Percentiles rank a stretch among this genome's conserved stretches.
phyloP scores from a whole-genome alignment of 1,140 invertebrate genomes.

The Formica selysi region DNA sequence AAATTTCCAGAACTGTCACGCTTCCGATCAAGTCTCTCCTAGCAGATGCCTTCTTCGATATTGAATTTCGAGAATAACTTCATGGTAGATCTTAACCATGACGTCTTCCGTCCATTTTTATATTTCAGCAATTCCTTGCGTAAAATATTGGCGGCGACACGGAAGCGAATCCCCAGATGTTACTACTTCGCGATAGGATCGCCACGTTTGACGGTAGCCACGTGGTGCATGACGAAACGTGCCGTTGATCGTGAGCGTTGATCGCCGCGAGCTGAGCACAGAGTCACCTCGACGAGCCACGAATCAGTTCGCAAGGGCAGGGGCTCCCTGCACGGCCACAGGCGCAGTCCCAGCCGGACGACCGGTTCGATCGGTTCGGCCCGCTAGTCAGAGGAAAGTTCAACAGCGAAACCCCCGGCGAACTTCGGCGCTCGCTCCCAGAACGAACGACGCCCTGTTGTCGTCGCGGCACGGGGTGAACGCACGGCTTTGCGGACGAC shows the following conservation, averaged over 20 bases:
- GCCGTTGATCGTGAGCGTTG: conserved; percentile 35
- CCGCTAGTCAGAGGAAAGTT: conserved; percentile 16
- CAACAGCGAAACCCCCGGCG: conserved; percentile 54
- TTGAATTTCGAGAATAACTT: conserved; percentile 47
- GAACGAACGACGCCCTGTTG: conserved; percentile 78
- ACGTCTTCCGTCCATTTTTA: conserved; percentile 26
- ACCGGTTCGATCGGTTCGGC: conserved; percentile 41
- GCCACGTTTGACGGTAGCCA: conserved; percentile 47
- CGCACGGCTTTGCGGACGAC: conserved; percentile 77
- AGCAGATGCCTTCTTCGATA: conserved; percentile 38
- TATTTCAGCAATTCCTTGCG: not conserved
- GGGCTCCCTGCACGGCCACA: not conserved
- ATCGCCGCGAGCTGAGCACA: conserved; percentile 25
- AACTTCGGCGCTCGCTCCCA: conserved; percentile 70
- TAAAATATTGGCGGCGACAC: not conserved
- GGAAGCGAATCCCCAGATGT: not conserved
- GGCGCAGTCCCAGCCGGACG: conserved; percentile 35
- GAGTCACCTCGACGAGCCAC: conserved; percentile 27
- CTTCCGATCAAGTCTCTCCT: conserved; percentile 44
- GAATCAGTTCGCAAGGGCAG: conserved; percentile 20
- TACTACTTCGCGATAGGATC: conserved; percentile 61
- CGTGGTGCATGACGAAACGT: conserved; percentile 46
- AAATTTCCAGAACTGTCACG: conserved; percentile 29
- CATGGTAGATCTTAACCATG: conserved; percentile 48
- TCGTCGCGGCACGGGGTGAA: conserved; percentile 77